A percentile compares a stretch with the other conserved stretches of the same genome.
Evolutionary conservation across 2,797 vertebrate genomes (phyloP).

Genomic region (Notamacropus eugenii): DNA sequence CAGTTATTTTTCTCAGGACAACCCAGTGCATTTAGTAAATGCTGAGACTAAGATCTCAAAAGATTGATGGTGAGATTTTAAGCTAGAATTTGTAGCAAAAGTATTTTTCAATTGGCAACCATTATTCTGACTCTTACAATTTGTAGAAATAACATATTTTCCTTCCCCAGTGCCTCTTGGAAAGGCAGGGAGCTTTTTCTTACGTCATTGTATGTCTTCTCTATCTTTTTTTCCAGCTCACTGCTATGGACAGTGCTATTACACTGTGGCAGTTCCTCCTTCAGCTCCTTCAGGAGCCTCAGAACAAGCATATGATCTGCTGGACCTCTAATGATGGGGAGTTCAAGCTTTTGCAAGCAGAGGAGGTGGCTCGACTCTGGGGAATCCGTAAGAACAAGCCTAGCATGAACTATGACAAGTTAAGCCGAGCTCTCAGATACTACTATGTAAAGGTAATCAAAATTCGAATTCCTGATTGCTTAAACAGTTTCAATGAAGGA

Average conservation of each 20-base stretch:
- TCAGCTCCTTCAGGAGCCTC: conserved; percentile 94
- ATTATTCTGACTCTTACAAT: conserved; percentile 65
- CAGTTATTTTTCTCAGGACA: not conserved
- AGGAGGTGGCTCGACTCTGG: conserved; percentile 98
- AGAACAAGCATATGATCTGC: conserved; percentile 94
- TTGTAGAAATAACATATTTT: conserved; percentile 68
- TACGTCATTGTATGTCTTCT: not conserved
- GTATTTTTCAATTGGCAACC: conserved; percentile 67
- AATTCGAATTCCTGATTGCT: conserved; percentile 33
- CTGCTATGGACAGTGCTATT: conserved; percentile 97
- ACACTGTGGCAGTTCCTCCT: conserved; percentile 99
- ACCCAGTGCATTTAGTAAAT: not conserved
- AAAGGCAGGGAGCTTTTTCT: not conserved
- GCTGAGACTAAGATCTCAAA: conserved; percentile 21
- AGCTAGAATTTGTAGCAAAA: conserved; percentile 65
- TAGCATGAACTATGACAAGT: conserved; percentile 99
- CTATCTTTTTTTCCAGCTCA: conserved; percentile 80
- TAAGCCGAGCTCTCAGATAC: conserved; percentile 97
- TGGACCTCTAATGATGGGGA: conserved; percentile 98
- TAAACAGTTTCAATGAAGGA: conserved; percentile 49
- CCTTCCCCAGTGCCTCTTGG: conserved; percentile 49
- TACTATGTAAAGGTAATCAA: conserved; percentile 97
- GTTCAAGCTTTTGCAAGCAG: conserved; percentile 97
- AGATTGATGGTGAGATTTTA: conserved; percentile 64
- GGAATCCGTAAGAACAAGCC: conserved; percentile 98